These are phyloP conservation scores for Trichonephila inaurata DNA, from an alignment of 1,140 invertebrate species.

Conservation along the genomic window DNA sequence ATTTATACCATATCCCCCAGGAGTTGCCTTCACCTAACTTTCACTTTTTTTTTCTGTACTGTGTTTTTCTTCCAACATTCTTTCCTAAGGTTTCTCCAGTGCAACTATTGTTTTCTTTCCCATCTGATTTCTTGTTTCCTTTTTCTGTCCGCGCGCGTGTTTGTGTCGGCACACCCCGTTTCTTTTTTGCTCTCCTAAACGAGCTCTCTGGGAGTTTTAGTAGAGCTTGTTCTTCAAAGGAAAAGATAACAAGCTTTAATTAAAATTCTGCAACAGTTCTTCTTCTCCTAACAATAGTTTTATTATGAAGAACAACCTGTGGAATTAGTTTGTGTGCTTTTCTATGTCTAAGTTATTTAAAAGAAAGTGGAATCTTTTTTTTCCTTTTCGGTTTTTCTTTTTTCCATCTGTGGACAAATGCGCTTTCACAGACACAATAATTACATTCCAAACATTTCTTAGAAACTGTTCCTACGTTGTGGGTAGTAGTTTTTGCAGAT, in stretches of 20 bases:
- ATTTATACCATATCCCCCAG: neutral
- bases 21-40: constrained; percentile 1
- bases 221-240: constrained; percentile 5
- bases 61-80: neutral
- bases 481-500: neutral
- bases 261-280: constrained; percentile 41
- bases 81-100: neutral
- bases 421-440: neutral
- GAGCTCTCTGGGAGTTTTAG: constrained; percentile 32
- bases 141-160: neutral
- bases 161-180: neutral
- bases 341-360: constrained; percentile 11
- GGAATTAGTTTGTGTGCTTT: constrained; percentile 36
- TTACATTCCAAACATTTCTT: neutral
- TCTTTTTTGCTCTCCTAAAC: neutral
- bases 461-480: neutral
- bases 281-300: neutral
- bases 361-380: neutral
- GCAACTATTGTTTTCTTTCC: constrained; percentile 15
- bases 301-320: constrained; percentile 43
- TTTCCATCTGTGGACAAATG: neutral
- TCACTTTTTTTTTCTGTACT: neutral
- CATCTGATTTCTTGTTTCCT: constrained; percentile 1
- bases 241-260: constrained; percentile 52
- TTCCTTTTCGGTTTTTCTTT: neutral